phyloP scores from a whole-genome alignment of 1,140 invertebrate species.

The Ylistrum balloti region DNA sequence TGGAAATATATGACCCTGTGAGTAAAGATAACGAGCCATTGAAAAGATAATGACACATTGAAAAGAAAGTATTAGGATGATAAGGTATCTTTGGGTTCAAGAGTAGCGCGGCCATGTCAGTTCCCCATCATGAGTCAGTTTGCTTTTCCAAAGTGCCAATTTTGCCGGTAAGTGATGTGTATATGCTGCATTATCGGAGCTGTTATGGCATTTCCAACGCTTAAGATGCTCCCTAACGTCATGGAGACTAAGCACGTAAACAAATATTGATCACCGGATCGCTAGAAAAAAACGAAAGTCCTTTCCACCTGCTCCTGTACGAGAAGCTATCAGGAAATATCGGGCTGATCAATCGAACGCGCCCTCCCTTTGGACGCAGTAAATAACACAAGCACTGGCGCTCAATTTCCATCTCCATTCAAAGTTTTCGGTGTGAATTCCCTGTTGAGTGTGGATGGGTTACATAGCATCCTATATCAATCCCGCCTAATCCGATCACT shows the following conservation, averaged over 20 bases:
- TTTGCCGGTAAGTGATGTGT: constrained; percentile 31
- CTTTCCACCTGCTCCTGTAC: background rate
- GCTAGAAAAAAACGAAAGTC: constrained; percentile 7
- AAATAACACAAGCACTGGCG: constrained; percentile 15
- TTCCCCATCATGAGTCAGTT: background rate
- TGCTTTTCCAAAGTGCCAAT: constrained; percentile 38
- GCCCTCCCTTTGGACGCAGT: constrained; percentile 15
- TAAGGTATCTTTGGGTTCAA: constrained; percentile 6
- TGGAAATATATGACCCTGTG: constrained; percentile 14
- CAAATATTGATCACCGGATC: background rate
- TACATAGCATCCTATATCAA: constrained; percentile 27
- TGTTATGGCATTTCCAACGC: constrained; percentile 37
- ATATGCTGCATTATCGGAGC: background rate
- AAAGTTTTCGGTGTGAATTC: constrained; percentile 34
- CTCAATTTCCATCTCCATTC: constrained; percentile 38
- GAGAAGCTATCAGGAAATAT: constrained; percentile 31
- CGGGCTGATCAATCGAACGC: constrained; percentile 4
- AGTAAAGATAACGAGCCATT: background rate
- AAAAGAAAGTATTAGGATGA: background rate
- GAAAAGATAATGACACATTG: constrained; percentile 35
- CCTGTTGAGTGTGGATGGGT: constrained; percentile 13
- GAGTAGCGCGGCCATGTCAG: background rate
- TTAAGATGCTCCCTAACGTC: constrained; percentile 24
- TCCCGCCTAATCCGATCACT: background rate
- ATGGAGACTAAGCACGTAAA: constrained; percentile 33